phyloP scores from a whole-genome alignment of 2,888 invertebrate genomes.

The Chrysina gloriosa region DNA sequence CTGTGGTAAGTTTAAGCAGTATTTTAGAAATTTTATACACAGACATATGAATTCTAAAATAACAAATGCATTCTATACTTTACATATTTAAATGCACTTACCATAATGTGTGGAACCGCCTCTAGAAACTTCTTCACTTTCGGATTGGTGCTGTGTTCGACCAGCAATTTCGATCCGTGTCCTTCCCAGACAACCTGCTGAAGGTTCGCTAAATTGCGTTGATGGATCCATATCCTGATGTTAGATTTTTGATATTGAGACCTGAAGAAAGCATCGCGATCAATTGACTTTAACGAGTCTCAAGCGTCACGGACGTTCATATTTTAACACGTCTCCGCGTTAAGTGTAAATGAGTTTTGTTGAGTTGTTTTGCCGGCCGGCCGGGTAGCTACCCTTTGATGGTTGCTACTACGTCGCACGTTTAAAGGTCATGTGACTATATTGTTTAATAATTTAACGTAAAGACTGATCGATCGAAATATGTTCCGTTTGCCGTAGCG shows the following conservation, averaged over 20 bases:
- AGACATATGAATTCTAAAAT: no score
- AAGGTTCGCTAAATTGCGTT: slow-evolving; percentile 86
- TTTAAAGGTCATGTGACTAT: slow-evolving; percentile 58
- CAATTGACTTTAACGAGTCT: not conserved
- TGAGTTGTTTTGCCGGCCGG: not conserved
- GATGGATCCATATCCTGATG: slow-evolving; percentile 96
- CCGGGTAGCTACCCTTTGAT: slow-evolving; percentile 26
- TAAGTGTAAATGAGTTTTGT: slow-evolving; percentile 38
- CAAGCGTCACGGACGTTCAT: slow-evolving; percentile 2
- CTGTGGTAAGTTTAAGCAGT: no score
- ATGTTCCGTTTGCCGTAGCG: slow-evolving; percentile 23
- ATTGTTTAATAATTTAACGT: slow-evolving; percentile 61
- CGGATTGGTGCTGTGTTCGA: slow-evolving; percentile 86
- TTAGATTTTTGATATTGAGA: slow-evolving; percentile 81
- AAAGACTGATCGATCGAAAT: slow-evolving; percentile 36
- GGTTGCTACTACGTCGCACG: slow-evolving; percentile 47
- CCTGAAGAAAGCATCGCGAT: slow-evolving; percentile 64
- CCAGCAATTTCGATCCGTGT: slow-evolving; percentile 83
- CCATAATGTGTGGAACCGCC: slow-evolving; percentile 95
- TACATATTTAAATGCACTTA: slow-evolving; percentile 61
- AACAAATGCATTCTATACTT: no score
- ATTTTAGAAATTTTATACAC: no score
- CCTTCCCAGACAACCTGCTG: slow-evolving; percentile 93
- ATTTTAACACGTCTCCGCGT: slow-evolving; percentile 27
- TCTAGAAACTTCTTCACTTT: slow-evolving; percentile 87